Conservation (phyloP, 2,113 vertebrate species). For the Cyprinodon variegatus region DNA sequence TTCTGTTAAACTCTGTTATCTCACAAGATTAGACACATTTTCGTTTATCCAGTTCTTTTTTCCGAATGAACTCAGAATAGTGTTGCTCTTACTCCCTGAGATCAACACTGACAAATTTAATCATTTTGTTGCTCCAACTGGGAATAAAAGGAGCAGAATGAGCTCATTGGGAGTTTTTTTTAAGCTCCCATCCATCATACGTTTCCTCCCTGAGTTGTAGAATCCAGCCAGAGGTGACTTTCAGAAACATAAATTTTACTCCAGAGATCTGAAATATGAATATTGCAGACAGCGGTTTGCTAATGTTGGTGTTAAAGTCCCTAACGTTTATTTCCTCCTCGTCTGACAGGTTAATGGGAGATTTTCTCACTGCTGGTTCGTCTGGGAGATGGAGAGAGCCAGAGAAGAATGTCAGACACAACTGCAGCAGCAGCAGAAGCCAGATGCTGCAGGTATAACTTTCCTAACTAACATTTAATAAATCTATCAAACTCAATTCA, state of each 20-base stretch:
- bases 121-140: neutral
- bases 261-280: constrained; percentile 15
- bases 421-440: constrained; percentile 32
- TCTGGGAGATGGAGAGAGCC: constrained; percentile 74
- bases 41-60: neutral
- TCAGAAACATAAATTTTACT: constrained; percentile 19
- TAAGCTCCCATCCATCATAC: neutral
- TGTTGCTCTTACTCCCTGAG: no score
- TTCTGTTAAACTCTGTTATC: no score
- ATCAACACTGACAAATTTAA: neutral
- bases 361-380: constrained; percentile 73
- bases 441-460: no score
- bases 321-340: constrained; percentile 27
- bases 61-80: neutral
- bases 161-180: neutral
- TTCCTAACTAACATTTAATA: no score
- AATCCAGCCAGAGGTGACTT: neutral
- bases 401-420: constrained; percentile 58
- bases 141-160: neutral
- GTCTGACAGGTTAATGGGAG: constrained; percentile 62
- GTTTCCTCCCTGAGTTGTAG: neutral
- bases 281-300: neutral
- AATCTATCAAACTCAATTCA: no score
- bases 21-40: no score
- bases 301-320: constrained; percentile 34